phyloP scores from a whole-genome alignment of 2,797 vertebrate genomes.

The Amazona ochrocephala region DNA sequence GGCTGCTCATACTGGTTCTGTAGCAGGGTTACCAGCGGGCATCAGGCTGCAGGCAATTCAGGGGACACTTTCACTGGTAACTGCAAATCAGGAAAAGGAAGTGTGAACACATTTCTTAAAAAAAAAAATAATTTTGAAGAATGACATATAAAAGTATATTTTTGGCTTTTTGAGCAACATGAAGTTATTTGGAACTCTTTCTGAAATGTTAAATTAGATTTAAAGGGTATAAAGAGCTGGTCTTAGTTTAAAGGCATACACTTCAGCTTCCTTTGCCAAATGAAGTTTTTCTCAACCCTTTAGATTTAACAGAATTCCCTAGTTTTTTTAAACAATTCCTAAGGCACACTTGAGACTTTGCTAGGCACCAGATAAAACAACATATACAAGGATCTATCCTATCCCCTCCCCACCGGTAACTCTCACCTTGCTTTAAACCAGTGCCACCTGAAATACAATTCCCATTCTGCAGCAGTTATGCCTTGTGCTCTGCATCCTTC shows the following conservation, averaged over 20 bases:
- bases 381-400: neutral
- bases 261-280: neutral
- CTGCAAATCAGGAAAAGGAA: neutral
- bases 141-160: neutral
- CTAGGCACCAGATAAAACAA: neutral
- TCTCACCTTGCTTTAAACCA: neutral
- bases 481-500: neutral
- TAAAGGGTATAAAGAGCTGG: neutral
- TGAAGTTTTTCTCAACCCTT: neutral
- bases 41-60: neutral
- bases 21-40: neutral
- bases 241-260: neutral
- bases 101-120: neutral
- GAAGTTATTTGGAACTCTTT: neutral
- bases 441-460: neutral
- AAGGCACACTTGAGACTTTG: neutral
- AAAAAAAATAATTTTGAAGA: neutral
- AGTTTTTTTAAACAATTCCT: neutral
- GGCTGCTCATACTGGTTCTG: neutral
- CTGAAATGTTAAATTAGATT: neutral
- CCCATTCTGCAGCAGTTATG: no score
- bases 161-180: neutral
- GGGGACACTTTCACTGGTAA: slow-evolving; percentile 17
- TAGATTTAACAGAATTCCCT: neutral
- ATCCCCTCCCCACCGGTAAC: neutral